Base-by-base conservation (phyloP, 2,888 invertebrate genomes). In the Netelia virgata region DNA sequence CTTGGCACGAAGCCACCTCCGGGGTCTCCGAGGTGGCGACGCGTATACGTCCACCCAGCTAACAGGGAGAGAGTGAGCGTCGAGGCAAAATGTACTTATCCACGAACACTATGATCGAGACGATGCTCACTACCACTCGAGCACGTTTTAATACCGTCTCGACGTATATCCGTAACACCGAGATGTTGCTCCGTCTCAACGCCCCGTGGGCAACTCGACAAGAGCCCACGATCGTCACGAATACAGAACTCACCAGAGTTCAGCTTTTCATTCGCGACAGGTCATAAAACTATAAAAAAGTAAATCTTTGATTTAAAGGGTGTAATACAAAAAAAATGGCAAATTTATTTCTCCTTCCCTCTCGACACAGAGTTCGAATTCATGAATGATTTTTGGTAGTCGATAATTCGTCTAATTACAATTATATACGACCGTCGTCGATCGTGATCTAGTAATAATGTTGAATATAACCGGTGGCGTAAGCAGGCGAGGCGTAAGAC, bases 401-500 rank as follows among this genome's bases (percentile, higher is more conserved):
- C 55, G 14, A 64, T 14, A 61, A 50, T 20, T 20, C 36, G 14
- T 74, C 57, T 81, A 70, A 57, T 63, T 74, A 59, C 61, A 61
- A 18, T 41, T 63, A 63, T 76, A 55, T 63, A 69, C 70, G n/a
- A 66, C 28, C 14, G 11, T 55, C 47, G 43, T 16, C 8, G 43
- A 18, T 78, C 18, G 6, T 3, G 14, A 5, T 3, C 53, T 81
- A 84, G 50, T 70, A 36, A 28, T 88, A 86, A 36, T 86, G 86
- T 5, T 85, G 87, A 43, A 86, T 9, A 43, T 86, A 20, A 41
- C 81, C 77, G 14, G 76, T 77, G 23, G 84, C 84, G 50, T 84
- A 84, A 57, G 77, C 69, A 1, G 90, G 89, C 0, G 84, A 50
- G 2, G 84, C 63, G 82, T 87, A 89, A 0, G 87, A 18, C 5